phyloP scores from a whole-genome alignment of 2,797 vertebrate genomes.

The Gadopsis marmoratus region DNA sequence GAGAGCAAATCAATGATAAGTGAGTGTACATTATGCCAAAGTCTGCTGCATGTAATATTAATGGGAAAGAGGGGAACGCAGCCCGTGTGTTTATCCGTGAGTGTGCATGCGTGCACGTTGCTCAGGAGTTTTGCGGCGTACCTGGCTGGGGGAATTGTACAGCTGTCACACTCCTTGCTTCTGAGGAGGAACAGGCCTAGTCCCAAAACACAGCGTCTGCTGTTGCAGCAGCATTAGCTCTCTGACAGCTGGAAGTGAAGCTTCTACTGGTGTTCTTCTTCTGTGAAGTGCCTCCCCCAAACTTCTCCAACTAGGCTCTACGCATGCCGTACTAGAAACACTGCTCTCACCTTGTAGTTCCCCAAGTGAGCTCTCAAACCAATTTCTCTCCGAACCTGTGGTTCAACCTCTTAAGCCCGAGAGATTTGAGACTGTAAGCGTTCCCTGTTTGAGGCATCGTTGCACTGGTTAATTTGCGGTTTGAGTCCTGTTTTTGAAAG shows the following conservation, averaged over 20 bases:
- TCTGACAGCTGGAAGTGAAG: slow-evolving; percentile 74
- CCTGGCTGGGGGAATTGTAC: slow-evolving; percentile 75
- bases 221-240: slow-evolving; percentile 61
- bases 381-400: slow-evolving; percentile 17
- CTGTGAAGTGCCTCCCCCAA: slow-evolving; percentile 71
- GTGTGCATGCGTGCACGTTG: slow-evolving; percentile 48
- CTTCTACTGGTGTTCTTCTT: slow-evolving; percentile 57
- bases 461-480: not conserved
- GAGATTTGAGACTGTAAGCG: slow-evolving; percentile 11
- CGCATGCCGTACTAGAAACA: slow-evolving; percentile 27
- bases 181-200: slow-evolving; percentile 67
- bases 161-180: slow-evolving; percentile 79
- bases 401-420: too few species aligned
- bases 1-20: slow-evolving; percentile 76
- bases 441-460: not conserved
- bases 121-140: slow-evolving; percentile 64
- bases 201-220: slow-evolving; percentile 67
- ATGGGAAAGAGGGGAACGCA: slow-evolving; percentile 64
- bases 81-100: slow-evolving; percentile 54
- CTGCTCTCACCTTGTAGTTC: slow-evolving; percentile 29
- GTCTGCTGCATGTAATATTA: slow-evolving; percentile 84
- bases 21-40: slow-evolving; percentile 76
- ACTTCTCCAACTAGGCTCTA: slow-evolving; percentile 63
- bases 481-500: not conserved
- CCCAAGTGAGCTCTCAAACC: slow-evolving; percentile 47